Evolutionary conservation across 2,888 invertebrate genomes (phyloP), one percentile per base, ranked within the genome.

Genomic region (Heliconius cydno): DNA sequence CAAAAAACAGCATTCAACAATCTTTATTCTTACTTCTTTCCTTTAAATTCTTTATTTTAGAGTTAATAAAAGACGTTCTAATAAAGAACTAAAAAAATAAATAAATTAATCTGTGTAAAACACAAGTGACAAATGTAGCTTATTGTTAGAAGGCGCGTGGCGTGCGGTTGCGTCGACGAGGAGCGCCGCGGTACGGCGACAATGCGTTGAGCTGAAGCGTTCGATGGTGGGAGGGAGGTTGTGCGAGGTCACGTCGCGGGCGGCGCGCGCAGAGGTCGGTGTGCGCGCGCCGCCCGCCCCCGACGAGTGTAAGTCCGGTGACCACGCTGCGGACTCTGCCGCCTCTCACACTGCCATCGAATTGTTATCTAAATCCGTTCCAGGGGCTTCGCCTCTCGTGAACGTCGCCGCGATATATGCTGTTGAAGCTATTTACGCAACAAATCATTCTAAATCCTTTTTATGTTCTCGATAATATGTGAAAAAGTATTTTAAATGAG

Each of bases 271-370:
- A 90, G 90, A 90, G 91, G 88, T 89, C 90, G 28, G 28, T 90
- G 89, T 91, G 92, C 90, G 92, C 89, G 91, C 91, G 93, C 92
- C 91, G 92, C 93, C 91, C 91, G 90, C 89, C 88, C 87, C 89
- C 88, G 87, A 86, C 90, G 90, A 92, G 92, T 92, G 91, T 89
- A 90, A 90, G 92, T 91, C 89, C 90, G 87, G 90, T 90, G 88
- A 91, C 87, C 92, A 92, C 92, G 92, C 92, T 92, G 94, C 92
- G 91, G 92, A 88, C 91, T 89, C 92, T 88, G 85, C 92, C 91
- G 92, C 91, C 89, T 91, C 88, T 89, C 88, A 90, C 93, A 93
- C 94, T 93, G 94, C 94, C 94, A 92, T 88, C 89, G 85, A 92
- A 92, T 91, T 90, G 89, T 92, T 92, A 92, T 92, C 91, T 89